These are phyloP conservation scores for Phyto melanocephala DNA, from an alignment of 2,888 invertebrate genomes.

Conservation along the genomic window DNA sequence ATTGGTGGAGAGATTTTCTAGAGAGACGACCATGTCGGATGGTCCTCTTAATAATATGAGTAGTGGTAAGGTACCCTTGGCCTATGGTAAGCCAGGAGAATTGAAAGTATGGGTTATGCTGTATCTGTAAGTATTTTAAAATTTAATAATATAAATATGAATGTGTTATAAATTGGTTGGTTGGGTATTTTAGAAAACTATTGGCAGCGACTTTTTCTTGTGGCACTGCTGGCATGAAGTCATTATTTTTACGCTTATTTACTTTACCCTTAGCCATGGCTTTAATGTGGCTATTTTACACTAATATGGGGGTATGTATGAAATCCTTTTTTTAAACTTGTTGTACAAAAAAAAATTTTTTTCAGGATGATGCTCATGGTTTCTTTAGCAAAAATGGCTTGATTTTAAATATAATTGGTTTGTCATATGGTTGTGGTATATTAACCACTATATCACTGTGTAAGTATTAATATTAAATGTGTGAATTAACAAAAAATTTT, in stretches of 20 bases:
- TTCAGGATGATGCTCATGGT: slow-evolving; percentile 77
- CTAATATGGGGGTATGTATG: slow-evolving; percentile 75
- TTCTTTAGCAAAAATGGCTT: slow-evolving; percentile 78
- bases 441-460: slow-evolving; percentile 76
- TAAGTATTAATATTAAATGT: slow-evolving; percentile 62
- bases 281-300: slow-evolving; percentile 89
- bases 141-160: too few relatives aligned
- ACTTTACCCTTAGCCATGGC: slow-evolving; percentile 88
- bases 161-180: too few relatives aligned
- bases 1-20: slow-evolving; percentile 93
- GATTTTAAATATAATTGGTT: slow-evolving; percentile 77
- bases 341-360: background rate
- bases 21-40: slow-evolving; percentile 87
- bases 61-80: slow-evolving; percentile 85
- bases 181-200: too few relatives aligned
- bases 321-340: background rate
- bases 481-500: background rate
- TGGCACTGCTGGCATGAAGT: slow-evolving; percentile 86
- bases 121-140: slow-evolving; percentile 81
- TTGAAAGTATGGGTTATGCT: slow-evolving; percentile 85
- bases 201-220: slow-evolving; percentile 89
- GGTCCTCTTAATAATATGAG: slow-evolving; percentile 81
- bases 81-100: slow-evolving; percentile 86
- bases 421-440: slow-evolving; percentile 77
- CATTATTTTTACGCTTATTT: slow-evolving; percentile 87